Base-by-base conservation (phyloP, 2,888 invertebrate species). In the Lomographa bimaculata region DNA sequence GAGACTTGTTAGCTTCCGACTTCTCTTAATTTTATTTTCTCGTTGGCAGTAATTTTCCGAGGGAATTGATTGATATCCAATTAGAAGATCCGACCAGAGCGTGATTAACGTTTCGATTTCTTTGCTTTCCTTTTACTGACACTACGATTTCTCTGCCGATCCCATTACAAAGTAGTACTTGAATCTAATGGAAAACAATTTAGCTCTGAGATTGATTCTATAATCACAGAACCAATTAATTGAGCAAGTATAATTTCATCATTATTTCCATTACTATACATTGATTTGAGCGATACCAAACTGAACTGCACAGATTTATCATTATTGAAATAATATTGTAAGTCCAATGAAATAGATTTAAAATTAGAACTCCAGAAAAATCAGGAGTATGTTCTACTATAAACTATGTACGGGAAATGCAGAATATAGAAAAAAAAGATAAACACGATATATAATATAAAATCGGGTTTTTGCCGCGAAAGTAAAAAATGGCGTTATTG, bases 1-100 rank as follows among this genome's bases (percentile, higher is more conserved):
- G 86, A 86, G 79, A 81, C 84, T 83, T 82, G 81, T 85, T 87
- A 83, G 79, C 79, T 74, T 72, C 74, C 69, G 71, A 65, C 70
- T 78, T 74, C 72, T 73, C 79, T 78, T 79, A 81, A 83, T 82
- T 80, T 72, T 49, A 78, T 84, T 82, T 72, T 71, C 72, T 71
- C 73, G 63, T 70, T 59, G 53, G 44, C 54, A 64, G 58, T 61
- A 64, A 72, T 71, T 71, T 71, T 65, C 63, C 59, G 52, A 60
- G 54, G 58, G 60, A 55, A 62, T 61, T 78, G 73, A 81, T 79
- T 79, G 73, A 71, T 80, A 80, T 79, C 72, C 66, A 79, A 80
- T 79, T 73, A 48, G 46, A 49, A 23, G 39, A 28, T 45, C 28
- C 43, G 51, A 43, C 35, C 32, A 37, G 46, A 38, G 45, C 46